Conservation (phyloP, 2,888 invertebrate genomes). For the Pammene aurita region DNA sequence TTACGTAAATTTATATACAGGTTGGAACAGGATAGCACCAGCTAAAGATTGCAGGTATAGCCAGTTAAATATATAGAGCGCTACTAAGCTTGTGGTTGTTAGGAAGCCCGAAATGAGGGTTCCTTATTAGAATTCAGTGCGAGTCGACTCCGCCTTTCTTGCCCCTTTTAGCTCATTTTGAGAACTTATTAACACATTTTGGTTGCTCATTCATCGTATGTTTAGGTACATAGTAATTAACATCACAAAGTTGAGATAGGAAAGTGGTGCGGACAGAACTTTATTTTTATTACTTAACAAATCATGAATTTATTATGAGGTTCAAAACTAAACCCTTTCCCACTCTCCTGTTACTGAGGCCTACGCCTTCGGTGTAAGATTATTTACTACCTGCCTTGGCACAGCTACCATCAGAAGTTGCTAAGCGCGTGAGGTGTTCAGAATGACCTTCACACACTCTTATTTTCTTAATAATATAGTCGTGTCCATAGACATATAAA, state of each 20-base stretch:
- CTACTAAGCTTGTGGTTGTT: constrained; percentile 30
- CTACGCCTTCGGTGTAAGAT: too few relatives aligned
- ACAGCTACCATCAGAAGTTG: too few relatives aligned
- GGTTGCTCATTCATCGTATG: constrained; percentile 21
- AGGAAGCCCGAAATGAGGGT: constrained; percentile 35
- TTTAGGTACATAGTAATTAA: constrained; percentile 14
- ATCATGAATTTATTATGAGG: too few relatives aligned
- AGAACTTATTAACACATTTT: constrained; percentile 35
- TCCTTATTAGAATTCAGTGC: constrained; percentile 53
- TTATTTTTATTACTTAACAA: not conserved
- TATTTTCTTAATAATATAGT: too few relatives aligned
- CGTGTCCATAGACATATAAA: too few relatives aligned
- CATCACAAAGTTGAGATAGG: constrained; percentile 3
- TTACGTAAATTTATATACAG: too few relatives aligned
- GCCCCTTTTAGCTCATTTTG: constrained; percentile 32
- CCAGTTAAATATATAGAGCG: not conserved
- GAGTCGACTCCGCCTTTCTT: constrained; percentile 39
- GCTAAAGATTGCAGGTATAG: not conserved
- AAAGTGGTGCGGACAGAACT: not conserved
- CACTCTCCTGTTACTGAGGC: too few relatives aligned
- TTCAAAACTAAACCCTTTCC: too few relatives aligned
- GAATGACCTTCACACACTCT: too few relatives aligned
- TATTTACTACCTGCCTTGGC: too few relatives aligned
- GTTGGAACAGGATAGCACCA: constrained; percentile 13
- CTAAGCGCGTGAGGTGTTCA: too few relatives aligned